A percentile compares a stretch with the other conserved stretches of the same genome.
Conservation (phyloP, 2,797 vertebrate species). For the Chelon auratus region DNA sequence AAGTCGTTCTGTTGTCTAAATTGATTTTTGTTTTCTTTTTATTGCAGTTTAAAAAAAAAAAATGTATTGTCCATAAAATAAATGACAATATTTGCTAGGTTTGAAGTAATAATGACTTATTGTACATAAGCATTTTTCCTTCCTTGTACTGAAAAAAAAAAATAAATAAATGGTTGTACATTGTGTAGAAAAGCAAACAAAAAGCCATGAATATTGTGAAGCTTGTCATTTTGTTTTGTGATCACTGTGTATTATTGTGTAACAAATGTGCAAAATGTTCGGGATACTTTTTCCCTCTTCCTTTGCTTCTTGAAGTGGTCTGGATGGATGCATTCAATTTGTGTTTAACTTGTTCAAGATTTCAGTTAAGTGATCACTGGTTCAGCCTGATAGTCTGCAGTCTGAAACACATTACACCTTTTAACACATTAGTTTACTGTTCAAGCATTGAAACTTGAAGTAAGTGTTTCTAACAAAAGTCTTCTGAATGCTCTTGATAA, state of each 20-base stretch:
- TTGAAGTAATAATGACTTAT: slow-evolving; percentile 93
- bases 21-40: slow-evolving; percentile 80
- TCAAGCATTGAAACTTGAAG: not conserved
- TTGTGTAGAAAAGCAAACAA: slow-evolving; percentile 93
- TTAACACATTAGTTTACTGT: not conserved
- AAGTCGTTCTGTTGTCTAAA: slow-evolving; percentile 68
- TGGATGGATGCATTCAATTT: slow-evolving; percentile 71
- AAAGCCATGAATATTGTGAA: slow-evolving; percentile 97
- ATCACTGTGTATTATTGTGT: slow-evolving; percentile 91
- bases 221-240: slow-evolving; percentile 95
- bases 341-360: slow-evolving; percentile 61
- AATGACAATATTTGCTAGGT: slow-evolving; percentile 91
- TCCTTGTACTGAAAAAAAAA: slow-evolving; percentile 89
- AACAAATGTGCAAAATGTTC: slow-evolving; percentile 93
- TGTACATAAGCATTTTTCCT: slow-evolving; percentile 94
- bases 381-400: slow-evolving; percentile 50
- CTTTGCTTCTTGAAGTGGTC: slow-evolving; percentile 71
- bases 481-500: slow-evolving; percentile 3
- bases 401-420: not conserved
- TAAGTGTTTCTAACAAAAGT: not conserved
- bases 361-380: slow-evolving; percentile 74
- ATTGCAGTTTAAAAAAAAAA: slow-evolving; percentile 79
- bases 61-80: slow-evolving; percentile 85
- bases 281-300: slow-evolving; percentile 77
- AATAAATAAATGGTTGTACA: slow-evolving; percentile 91